These are phyloP conservation scores for Dipodomys stephensi DNA, from an alignment of 2,113 vertebrate species.

Conservation along the genomic window DNA sequence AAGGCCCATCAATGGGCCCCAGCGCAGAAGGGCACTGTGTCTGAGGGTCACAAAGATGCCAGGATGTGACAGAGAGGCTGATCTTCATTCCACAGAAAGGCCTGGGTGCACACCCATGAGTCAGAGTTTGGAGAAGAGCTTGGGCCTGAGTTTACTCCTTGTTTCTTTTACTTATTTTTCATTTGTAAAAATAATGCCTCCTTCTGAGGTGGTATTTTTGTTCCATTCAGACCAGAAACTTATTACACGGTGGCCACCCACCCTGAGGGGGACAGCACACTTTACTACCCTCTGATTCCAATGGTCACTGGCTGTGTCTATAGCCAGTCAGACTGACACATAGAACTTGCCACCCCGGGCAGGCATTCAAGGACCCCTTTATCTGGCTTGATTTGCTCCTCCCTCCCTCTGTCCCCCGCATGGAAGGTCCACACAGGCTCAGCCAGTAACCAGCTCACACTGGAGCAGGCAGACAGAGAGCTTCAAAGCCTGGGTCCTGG, in stretches of 20 bases:
- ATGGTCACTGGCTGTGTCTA: too few species aligned
- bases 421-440: not conserved
- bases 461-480: not conserved
- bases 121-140: not conserved
- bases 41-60: not conserved
- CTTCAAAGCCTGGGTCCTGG: not conserved
- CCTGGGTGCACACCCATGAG: not conserved
- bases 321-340: not conserved
- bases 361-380: too few species aligned
- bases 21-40: not conserved
- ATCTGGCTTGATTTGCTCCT: too few species aligned
- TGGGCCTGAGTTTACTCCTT: too few species aligned
- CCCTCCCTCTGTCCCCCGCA: not conserved
- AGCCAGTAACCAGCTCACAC: rapidly evolving
- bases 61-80: not conserved
- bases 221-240: not conserved
- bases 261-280: too few species aligned
- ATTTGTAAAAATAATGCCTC: too few species aligned
- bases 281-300: not conserved
- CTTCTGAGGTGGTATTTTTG: not conserved
- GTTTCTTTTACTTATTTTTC: too few species aligned
- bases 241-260: not conserved
- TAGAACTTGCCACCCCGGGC: not conserved
- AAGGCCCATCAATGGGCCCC: not conserved
- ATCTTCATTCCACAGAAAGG: not conserved